These are phyloP conservation scores for Apamea monoglypha DNA, from an alignment of 2,888 invertebrate genomes.

Conservation along the genomic window DNA sequence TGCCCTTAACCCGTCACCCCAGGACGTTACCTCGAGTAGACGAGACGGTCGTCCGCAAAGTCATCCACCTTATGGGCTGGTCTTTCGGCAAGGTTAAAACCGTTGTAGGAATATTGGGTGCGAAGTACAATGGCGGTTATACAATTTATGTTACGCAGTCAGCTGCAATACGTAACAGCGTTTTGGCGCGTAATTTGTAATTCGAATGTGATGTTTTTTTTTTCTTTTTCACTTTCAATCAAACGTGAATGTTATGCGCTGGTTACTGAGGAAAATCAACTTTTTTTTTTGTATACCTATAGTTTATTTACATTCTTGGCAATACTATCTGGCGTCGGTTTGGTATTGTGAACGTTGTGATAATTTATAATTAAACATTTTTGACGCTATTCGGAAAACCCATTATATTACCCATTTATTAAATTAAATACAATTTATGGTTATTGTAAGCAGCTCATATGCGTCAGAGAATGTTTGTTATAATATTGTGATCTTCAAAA, in stretches of 20 bases:
- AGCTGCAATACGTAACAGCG: constrained; percentile 9
- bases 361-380: neutral
- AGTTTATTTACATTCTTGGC: constrained; percentile 38
- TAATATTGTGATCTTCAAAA: constrained; percentile 23
- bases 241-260: neutral
- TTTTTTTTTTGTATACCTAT: neutral
- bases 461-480: constrained; percentile 21
- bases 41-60: constrained; percentile 53
- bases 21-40: constrained; percentile 47
- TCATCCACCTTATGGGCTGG: constrained; percentile 56
- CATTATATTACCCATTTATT: neutral
- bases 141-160: constrained; percentile 14
- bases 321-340: constrained; percentile 1
- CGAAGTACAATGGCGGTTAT: constrained; percentile 38
- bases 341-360: neutral
- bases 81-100: constrained; percentile 77
- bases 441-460: neutral
- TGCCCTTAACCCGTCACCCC: constrained; percentile 34
- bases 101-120: constrained; percentile 12
- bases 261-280: constrained; percentile 3
- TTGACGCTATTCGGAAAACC: constrained; percentile 8
- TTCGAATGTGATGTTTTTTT: constrained; percentile 9
- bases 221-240: neutral
- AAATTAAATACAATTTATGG: constrained; percentile 8
- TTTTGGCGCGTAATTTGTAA: constrained; percentile 44